Base-by-base conservation (phyloP, 1,140 invertebrate species). In the Bombus turneri region DNA sequence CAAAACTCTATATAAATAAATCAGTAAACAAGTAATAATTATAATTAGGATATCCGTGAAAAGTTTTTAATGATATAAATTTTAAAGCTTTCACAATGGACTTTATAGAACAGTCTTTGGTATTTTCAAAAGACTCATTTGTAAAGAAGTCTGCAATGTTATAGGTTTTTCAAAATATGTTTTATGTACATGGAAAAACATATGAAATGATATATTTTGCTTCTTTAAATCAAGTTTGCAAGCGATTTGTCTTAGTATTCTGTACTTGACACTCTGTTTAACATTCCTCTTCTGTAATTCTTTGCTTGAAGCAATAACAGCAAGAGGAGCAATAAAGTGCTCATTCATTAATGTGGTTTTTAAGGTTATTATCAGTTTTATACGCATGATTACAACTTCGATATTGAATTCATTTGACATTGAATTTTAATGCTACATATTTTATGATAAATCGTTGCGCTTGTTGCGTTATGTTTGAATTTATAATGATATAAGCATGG, bases 381-480 rank as follows among this genome's bases (percentile, higher is more conserved):
- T 34, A 31, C 25, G 4, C 6, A 62, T 43, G 34, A n/a, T 47
- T 59, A 41, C 31, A 72, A 72, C 13, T 77, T 39, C 15, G 18
- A 53, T 53, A 53, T 53, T 53, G 47, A 53, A 22, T 77, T 57
- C 41, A 75, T 59, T 71, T 71, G 12, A 78, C 53, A 79, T 79
- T 79, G 28, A 84, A 84, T 72, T 84, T 71, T 72, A 84, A 18
- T 79, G 31, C 53, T 80, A 31, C 53, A 85, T 80, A 85, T 80
- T 80, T 80, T 85, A 85, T 53, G 28, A 31, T 62, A 18, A 80
- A 85, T 72, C 18, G 76, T 85, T 85, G 37, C 64, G 64, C 74
- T 83, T 69, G 77, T 64, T 80, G 68, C 25, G 53, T 72, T 85
- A 59, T 85, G 43, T 77, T 83, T 83, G 62, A 77, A 77, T 64